phyloP scores from a whole-genome alignment of 2,797 vertebrate species.

The Pogonophryne albipinna region DNA sequence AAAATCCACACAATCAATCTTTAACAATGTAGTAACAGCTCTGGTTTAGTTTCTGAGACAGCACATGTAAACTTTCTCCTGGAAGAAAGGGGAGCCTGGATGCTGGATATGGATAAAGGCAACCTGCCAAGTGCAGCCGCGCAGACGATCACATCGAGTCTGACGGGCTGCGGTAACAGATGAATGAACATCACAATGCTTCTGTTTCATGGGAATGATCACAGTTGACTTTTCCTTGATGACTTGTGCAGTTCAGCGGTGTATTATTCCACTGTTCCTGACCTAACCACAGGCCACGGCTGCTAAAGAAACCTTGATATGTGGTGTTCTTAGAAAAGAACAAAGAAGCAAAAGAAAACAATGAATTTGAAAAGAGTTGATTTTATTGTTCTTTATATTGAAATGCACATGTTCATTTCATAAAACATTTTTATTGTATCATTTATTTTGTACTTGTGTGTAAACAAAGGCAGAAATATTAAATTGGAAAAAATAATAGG shows the following conservation, averaged over 20 bases:
- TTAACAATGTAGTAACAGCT: constrained; percentile 60
- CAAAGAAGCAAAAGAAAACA: constrained; percentile 29
- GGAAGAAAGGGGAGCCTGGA: constrained; percentile 42
- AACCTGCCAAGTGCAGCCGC: constrained; percentile 23
- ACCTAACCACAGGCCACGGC: constrained; percentile 34
- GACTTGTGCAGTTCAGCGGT: constrained; percentile 50
- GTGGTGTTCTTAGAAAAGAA: neutral
- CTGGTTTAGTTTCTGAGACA: constrained; percentile 38
- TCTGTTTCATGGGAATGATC: constrained; percentile 55
- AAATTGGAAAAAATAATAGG: constrained; percentile 12
- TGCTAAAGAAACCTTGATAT: constrained; percentile 12
- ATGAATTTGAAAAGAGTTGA: constrained; percentile 33
- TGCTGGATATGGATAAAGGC: constrained; percentile 47
- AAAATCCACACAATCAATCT: constrained; percentile 65
- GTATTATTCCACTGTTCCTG: constrained; percentile 34
- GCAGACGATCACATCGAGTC: constrained; percentile 22
- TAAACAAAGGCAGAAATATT: constrained; percentile 21
- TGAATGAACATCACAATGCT: constrained; percentile 41
- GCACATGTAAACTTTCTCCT: constrained; percentile 44
- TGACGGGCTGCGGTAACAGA: constrained; percentile 47
- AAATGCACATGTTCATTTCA: constrained; percentile 47
- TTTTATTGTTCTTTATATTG: constrained; percentile 39
- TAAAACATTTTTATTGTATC: constrained; percentile 5
- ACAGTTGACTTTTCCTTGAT: constrained; percentile 49
- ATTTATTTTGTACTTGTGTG: constrained; percentile 11